Base-by-base conservation (phyloP, 1,140 invertebrate genomes). In the Trachymyrmex cornetzi region DNA sequence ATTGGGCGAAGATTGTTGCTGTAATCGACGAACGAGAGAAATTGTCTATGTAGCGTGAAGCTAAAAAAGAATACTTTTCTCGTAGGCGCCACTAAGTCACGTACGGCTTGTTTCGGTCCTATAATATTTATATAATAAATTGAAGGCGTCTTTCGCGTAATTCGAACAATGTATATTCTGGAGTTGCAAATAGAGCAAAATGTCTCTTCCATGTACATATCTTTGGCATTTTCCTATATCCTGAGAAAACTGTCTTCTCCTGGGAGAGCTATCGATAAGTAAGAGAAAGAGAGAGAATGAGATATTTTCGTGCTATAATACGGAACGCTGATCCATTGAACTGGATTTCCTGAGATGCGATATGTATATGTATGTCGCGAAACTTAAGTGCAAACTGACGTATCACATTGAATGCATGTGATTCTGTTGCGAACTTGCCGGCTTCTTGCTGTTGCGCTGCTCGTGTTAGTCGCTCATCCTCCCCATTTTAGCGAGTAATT, bases 221-320 rank as follows among this genome's bases (percentile, higher is more conserved):
- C 80, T 84, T 66, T 48, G 72, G 16, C 44, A 89, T 66, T 53
- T 88, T 89, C 87, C 87, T 79, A 53, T 48, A 48, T 71, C 66
- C 72, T 67, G 55, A 72, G 57, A 67, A 57, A 67, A 67, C 9
- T 53, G 50, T 66, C 30, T 57, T 64, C 44, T 34, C 14, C 61
- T 38, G n/a, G 9, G 19, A 16, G 27, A 72, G 69, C 34, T 34
- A 57, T 24, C 59, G 59, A 67, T 30, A 66, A 87, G 57, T 61
- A 24, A 30, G 11, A 38, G n/a, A 55, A 44, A 59, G 30, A 72
- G 53, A 82, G 22, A 81, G 30, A 59, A 79, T 87, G 59, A 89
- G 66, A 74, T 90, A 89, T 89, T 90, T 89, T 90, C 88, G 61
- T 84, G 88, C 89, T 89, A 67, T 66, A 87, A 77, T 81, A 53